A percentile compares a stretch with the other conserved stretches of the same genome.
These are phyloP conservation scores for Podarcis raffonei DNA, from an alignment of 2,113 vertebrate genomes.

Conservation along the genomic window DNA sequence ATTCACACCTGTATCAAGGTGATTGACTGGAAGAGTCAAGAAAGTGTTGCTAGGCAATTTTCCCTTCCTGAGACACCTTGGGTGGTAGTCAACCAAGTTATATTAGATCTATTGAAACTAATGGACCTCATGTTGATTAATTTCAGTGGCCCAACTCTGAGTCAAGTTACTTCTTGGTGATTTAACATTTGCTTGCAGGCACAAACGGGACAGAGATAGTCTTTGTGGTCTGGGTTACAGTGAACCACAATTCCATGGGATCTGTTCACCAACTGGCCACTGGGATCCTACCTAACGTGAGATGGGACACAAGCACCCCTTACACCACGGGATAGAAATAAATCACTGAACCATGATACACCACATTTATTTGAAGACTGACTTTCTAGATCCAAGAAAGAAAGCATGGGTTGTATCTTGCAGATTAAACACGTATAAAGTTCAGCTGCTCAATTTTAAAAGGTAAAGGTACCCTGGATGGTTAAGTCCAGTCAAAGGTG, in stretches of 20 bases:
- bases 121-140: too few relatives aligned
- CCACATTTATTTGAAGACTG: background rate
- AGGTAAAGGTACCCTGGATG: too few relatives aligned
- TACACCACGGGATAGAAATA: background rate
- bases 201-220: background rate
- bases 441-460: background rate
- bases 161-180: background rate
- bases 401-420: background rate
- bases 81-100: too few relatives aligned
- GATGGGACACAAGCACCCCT: background rate
- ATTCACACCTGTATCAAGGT: background rate
- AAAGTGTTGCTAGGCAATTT: background rate
- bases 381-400: background rate
- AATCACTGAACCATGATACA: background rate
- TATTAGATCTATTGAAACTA: too few relatives aligned
- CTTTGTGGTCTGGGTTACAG: background rate
- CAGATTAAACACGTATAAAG: background rate
- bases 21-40: background rate
- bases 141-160: too few relatives aligned
- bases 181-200: background rate
- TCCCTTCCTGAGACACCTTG: background rate
- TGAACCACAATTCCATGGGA: too few relatives aligned
- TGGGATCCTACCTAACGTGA: background rate
- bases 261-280: background rate
- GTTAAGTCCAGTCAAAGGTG: too few relatives aligned